Evolutionary conservation across 1,140 invertebrate species (phyloP), one percentile per base, ranked within the genome.

Genomic region (Brachionus sp.): DNA sequence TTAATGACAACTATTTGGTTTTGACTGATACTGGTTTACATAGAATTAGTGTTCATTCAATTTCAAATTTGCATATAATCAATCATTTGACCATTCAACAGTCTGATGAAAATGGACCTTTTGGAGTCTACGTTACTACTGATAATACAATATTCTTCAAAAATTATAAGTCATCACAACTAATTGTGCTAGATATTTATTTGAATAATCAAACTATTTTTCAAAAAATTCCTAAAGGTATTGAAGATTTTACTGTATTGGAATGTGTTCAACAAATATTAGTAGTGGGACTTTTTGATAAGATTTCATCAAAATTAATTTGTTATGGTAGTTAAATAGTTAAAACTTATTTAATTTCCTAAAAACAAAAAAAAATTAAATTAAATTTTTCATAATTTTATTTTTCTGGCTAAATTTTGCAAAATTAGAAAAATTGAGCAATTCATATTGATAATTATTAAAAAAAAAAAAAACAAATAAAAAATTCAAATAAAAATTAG

Each of bases 121-220:
- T 35, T 80, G 35, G 16, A 80, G 33, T 80, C 2, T 64, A 80
- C n/a, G 12, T 80, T 6, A 62, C 77, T 6, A 57, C 42, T 80
- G 77, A 80, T 44, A 80, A 80, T 62, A 42, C 35, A 37, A 80
- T 80, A 25, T 80, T 80, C 42, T 80, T 80, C 19, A 80, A 80
- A 37, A 80, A 80, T 62, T 62, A 39, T 37, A 33, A 37, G 4
- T 16, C 50, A 5, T 80, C 77, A 23, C 77, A 80, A 44, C 25
- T 80, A 44, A 10, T 37, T 66, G 9, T 64, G 5, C 16, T 62
- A 3, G 77, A 80, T 44, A 42, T 44, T 23, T 62, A 39, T 80
- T 44, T 80, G 5, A 62, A 80, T 37, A 66, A 80, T 62, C 62
- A 37, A 62, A 10, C 16, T 35, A 12, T 80, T 19, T 80, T 80